phyloP scores from a whole-genome alignment of 2,113 vertebrate species.

The Melanocharis versteri region DNA sequence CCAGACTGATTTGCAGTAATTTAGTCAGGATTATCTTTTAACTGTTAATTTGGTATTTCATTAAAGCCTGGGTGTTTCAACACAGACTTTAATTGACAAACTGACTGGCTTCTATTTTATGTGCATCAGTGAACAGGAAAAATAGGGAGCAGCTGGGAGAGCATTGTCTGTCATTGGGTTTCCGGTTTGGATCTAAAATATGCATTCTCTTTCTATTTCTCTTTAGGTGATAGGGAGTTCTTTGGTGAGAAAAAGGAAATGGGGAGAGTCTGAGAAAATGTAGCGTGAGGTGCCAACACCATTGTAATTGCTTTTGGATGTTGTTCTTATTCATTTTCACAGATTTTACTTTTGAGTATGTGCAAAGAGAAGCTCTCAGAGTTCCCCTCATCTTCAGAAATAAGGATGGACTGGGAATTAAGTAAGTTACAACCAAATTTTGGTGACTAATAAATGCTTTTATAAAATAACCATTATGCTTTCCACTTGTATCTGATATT shows the following conservation, averaged over 20 bases:
- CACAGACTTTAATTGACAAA: slow-evolving; percentile 45
- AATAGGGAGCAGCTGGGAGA: slow-evolving; percentile 57
- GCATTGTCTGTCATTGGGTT: slow-evolving; percentile 48
- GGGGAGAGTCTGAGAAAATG: background rate
- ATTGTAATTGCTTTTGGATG: background rate
- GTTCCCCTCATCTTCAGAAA: slow-evolving; percentile 90
- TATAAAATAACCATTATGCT: slow-evolving; percentile 26
- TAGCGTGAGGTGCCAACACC: background rate
- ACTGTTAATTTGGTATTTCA: slow-evolving; percentile 30
- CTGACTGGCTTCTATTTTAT: slow-evolving; percentile 40
- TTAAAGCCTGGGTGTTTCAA: slow-evolving; percentile 28
- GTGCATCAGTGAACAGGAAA: slow-evolving; percentile 60
- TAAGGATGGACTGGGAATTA: slow-evolving; percentile 93
- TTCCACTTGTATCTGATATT: background rate
- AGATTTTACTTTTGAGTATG: slow-evolving; percentile 98
- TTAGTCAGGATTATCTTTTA: background rate
- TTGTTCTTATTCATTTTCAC: slow-evolving; percentile 57
- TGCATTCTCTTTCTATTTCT: slow-evolving; percentile 29
- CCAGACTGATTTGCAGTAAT: background rate
- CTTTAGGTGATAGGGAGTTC: slow-evolving; percentile 1
- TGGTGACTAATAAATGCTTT: slow-evolving; percentile 31
- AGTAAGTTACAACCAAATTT: slow-evolving; percentile 77
- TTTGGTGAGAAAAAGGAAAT: slow-evolving; percentile 1
- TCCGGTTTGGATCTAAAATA: slow-evolving; percentile 50
- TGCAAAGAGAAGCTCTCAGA: slow-evolving; percentile 91